phyloP scores from a whole-genome alignment of 2,888 invertebrate genomes.

The Nomada flava region DNA sequence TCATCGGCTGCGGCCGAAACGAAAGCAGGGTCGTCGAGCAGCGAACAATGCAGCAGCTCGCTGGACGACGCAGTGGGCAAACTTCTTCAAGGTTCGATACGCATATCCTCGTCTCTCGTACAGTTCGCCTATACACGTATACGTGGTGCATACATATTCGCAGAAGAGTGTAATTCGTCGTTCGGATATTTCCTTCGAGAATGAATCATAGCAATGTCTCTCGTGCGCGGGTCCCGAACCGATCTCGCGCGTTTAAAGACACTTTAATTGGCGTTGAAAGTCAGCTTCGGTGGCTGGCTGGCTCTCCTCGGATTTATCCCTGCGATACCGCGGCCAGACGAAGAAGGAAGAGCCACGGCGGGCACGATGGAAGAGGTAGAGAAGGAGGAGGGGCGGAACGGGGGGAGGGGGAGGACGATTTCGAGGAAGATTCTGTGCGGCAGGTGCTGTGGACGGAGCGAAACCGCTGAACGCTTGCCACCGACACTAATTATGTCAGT shows the following conservation, averaged over 20 bases:
- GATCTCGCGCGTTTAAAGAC: constrained; percentile 72
- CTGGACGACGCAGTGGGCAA: constrained; percentile 82
- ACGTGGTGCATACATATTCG: too few relatives aligned
- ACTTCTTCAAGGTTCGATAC: constrained; percentile 78
- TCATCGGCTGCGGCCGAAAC: constrained; percentile 60
- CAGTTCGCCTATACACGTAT: too few relatives aligned
- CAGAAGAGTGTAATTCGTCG: background rate
- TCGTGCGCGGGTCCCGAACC: background rate
- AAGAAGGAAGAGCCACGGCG: constrained; percentile 25
- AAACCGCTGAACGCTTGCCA: constrained; percentile 74
- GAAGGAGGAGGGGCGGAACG: constrained; percentile 19
- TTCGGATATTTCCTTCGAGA: background rate
- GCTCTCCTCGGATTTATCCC: constrained; percentile 75
- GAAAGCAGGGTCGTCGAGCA: constrained; percentile 72
- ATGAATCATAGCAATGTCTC: background rate
- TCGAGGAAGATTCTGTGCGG: constrained; percentile 67
- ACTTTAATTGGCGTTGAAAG: constrained; percentile 83
- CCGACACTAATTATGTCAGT: constrained; percentile 79
- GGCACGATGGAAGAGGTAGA: constrained; percentile 34
- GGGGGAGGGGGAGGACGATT: constrained; percentile 49
- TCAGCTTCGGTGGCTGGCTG: constrained; percentile 67
- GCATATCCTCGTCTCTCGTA: too few relatives aligned
- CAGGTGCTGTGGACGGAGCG: constrained; percentile 83
- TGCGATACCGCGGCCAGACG: constrained; percentile 41
- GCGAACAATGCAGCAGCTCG: constrained; percentile 69